Evolutionary conservation across 37 sponge, comb jelly and placozoan species (phyloP).

Genomic region (Eunapius fragilis): DNA sequence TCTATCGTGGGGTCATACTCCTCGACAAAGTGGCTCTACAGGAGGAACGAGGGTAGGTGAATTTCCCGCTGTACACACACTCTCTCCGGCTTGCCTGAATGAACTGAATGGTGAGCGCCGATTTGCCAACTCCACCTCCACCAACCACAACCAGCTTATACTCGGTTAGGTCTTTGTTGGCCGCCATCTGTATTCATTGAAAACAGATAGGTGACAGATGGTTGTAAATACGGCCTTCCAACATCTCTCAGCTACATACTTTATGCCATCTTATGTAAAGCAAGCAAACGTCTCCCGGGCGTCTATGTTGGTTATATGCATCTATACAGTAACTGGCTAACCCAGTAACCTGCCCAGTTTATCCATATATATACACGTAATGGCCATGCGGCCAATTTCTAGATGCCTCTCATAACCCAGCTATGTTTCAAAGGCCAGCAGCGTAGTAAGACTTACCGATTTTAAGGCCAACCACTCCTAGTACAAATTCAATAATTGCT

Average conservation of each 20-base stretch:
- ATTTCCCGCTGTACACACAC: not conserved
- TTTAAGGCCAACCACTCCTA: not conserved
- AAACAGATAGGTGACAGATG: not conserved
- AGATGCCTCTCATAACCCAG: not conserved
- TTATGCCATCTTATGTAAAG: not conserved
- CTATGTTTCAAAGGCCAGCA: not conserved
- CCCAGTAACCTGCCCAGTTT: no score
- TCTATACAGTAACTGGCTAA: not conserved
- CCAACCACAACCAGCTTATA: slow-evolving; percentile 94
- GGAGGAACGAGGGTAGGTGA: not conserved
- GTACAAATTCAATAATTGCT: not conserved
- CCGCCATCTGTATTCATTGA: slow-evolving; percentile 48
- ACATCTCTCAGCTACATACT: not conserved
- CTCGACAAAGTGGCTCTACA: slow-evolving; percentile 89
- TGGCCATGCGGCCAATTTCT: not conserved
- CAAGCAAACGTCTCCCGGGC: not conserved
- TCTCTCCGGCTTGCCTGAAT: slow-evolving; percentile 67
- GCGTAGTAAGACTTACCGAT: not conserved
- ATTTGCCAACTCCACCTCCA: slow-evolving; percentile 92
- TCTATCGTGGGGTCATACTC: slow-evolving; percentile 96
- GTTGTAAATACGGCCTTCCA: not conserved
- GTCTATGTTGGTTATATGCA: not conserved
- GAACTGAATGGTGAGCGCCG: slow-evolving; percentile 93
- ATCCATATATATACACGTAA: not conserved
- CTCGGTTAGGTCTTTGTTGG: slow-evolving; percentile 70